These are phyloP conservation scores for Triops longicaudatus DNA, from an alignment of 1,140 invertebrate genomes.

Conservation along the genomic window DNA sequence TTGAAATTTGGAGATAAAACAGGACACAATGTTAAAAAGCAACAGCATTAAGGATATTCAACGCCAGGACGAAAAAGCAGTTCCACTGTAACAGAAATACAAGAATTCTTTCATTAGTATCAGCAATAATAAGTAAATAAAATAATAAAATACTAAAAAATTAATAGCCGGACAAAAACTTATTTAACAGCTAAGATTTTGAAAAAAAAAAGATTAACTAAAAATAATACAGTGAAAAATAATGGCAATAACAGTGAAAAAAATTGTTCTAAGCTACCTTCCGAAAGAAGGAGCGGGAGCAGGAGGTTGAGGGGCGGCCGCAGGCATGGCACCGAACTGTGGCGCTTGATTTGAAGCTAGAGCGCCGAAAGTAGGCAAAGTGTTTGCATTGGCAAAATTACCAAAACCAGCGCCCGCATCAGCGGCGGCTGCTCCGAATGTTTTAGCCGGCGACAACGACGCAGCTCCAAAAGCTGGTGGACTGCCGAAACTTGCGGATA, in stretches of 20 bases:
- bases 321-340: background rate
- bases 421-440: slow-evolving; percentile 13
- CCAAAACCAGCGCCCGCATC: slow-evolving; percentile 18
- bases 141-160: background rate
- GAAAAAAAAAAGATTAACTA: too few relatives aligned
- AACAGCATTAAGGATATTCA: background rate
- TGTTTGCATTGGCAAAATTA: slow-evolving; percentile 19
- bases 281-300: slow-evolving; percentile 20
- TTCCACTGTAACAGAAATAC: slow-evolving; percentile 2
- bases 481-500: background rate
- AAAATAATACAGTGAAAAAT: too few relatives aligned
- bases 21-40: slow-evolving; percentile 30
- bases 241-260: background rate
- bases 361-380: slow-evolving; percentile 23
- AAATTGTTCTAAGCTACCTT: background rate
- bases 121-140: background rate
- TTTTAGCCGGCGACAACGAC: background rate
- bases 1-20: background rate
- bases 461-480: slow-evolving; percentile 19
- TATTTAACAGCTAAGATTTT: too few relatives aligned
- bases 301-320: background rate
- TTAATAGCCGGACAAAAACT: too few relatives aligned
- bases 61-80: slow-evolving; percentile 22
- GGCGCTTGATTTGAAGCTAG: slow-evolving; percentile 18
- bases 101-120: background rate